Evolutionary conservation across 2,888 invertebrate genomes (phyloP).

Genomic region (Deilephila elpenor): DNA sequence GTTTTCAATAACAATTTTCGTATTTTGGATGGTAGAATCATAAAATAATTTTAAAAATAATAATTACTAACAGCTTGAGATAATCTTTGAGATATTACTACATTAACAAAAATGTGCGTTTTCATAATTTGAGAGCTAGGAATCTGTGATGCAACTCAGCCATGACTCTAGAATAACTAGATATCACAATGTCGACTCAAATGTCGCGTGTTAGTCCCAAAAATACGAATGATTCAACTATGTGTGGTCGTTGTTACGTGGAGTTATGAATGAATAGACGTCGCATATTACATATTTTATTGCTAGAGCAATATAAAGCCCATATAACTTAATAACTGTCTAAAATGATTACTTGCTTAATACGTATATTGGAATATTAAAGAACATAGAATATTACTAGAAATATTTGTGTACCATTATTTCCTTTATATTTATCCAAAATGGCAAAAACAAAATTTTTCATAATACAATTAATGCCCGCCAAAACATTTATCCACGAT

Average conservation of each 20-base stretch:
- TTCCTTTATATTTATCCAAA: too few species aligned
- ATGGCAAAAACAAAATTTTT: neutral
- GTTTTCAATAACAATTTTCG: neutral
- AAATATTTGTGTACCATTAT: too few species aligned
- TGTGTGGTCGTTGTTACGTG: conserved; percentile 42
- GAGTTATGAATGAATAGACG: conserved; percentile 34
- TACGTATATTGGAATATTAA: too few species aligned
- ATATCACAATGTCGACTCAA: conserved; percentile 43
- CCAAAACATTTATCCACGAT: neutral
- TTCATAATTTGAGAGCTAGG: neutral
- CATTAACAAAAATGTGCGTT: neutral
- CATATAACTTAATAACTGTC: too few species aligned
- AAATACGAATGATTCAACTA: conserved; percentile 59
- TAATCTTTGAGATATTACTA: neutral
- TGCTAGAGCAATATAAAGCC: neutral
- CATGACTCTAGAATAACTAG: conserved; percentile 19
- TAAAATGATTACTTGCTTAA: too few species aligned
- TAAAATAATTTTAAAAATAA: too few species aligned
- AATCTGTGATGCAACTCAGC: conserved; percentile 1
- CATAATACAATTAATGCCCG: neutral
- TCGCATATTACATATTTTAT: conserved; percentile 11
- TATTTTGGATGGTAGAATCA: too few species aligned
- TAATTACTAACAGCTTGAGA: neutral
- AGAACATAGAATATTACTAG: too few species aligned
- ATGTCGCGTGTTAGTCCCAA: conserved; percentile 49